phyloP scores from a whole-genome alignment of 2,797 vertebrate species.

The Myotis daubentonii region DNA sequence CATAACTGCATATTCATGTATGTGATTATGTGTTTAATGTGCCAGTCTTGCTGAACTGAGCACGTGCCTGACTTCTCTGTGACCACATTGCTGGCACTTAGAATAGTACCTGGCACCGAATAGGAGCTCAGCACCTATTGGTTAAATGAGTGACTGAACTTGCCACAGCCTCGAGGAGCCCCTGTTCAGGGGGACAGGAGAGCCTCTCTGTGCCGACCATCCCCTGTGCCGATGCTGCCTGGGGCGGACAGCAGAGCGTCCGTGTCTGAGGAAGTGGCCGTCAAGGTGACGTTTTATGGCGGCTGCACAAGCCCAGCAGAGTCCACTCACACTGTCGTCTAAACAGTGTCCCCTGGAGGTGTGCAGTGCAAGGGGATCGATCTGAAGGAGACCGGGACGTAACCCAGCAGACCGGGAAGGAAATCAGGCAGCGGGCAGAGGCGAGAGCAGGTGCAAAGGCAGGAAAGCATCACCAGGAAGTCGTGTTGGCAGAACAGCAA shows the following conservation, averaged over 20 bases:
- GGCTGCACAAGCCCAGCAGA: no score
- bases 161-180: neutral
- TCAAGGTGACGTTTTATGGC: neutral
- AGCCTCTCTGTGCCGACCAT: neutral
- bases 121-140: neutral
- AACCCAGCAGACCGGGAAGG: neutral
- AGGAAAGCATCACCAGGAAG: neutral
- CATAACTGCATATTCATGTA: neutral
- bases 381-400: neutral
- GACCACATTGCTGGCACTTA: neutral
- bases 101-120: neutral
- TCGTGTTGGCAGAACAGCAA: neutral
- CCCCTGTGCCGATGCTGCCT: neutral
- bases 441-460: neutral
- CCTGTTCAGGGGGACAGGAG: neutral
- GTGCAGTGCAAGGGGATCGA: neutral
- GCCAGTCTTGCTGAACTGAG: neutral
- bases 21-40: neutral
- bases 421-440: neutral
- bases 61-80: neutral
- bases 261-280: neutral
- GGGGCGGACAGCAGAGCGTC: neutral
- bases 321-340: neutral
- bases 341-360: neutral
- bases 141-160: neutral